Evolutionary conservation across 2,888 invertebrate species (phyloP), one percentile per base, ranked within the genome.

Genomic region (Euplexia lucipara): DNA sequence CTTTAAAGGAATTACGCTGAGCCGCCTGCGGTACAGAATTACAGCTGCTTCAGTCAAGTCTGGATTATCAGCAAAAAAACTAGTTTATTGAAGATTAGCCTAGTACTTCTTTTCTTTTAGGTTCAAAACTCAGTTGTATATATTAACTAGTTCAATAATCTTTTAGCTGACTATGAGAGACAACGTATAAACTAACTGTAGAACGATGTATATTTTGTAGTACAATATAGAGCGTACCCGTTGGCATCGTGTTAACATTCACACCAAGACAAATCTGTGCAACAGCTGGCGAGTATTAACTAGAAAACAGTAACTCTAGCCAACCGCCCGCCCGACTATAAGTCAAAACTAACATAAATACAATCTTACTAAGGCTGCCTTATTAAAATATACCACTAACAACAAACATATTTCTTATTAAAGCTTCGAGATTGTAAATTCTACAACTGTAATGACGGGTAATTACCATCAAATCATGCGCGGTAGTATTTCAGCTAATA

Each of bases 1-100:
- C 83, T 89, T 90, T 87, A 84, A 79, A 80, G 84, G 86, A 86
- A 89, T 89, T 90, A 89, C 79, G 65, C 75, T 75, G 81, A 85
- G 83, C 85, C 83, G 82, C 77, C 82, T 78, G 76, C 75, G 81
- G 83, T 66, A 78, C 73, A 79, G 82, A 86, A 84, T 85, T 87
- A 86, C 86, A 79, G 85, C 84, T 84, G 83, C 79, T 82, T 86
- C 79, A 74, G 83, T 79, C 78, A 83, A 83, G 81, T 82, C 81
- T 79, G 76, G 72, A 81, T 85, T 86, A 80, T 78, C 62, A 74
- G 67, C 41, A 53, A 60, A 65, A 65, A 82, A 84, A 84, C 75
- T 81, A 84, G 85, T 86, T 86, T 84, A 84, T 81, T 60, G 70
- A 72, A 59, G 59, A 73, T 70, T 69, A 70, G 57, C 42, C 16